phyloP scores from a whole-genome alignment of 2,113 vertebrate species.

The Diphyllodes magnificus region DNA sequence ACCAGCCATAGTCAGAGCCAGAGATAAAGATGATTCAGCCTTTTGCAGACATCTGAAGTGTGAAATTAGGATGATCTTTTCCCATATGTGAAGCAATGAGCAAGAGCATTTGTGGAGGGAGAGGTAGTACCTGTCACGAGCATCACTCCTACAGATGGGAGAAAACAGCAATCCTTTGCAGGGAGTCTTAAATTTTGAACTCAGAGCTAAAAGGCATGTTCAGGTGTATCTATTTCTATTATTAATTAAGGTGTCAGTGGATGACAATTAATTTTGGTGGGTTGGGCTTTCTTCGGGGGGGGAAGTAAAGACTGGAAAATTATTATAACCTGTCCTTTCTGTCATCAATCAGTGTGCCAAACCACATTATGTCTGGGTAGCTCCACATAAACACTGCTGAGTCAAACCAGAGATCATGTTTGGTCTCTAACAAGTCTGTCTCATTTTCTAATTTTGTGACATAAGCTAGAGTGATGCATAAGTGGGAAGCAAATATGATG shows the following conservation, averaged over 20 bases:
- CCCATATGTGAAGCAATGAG: neutral
- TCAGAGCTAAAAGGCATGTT: neutral
- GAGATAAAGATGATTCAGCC: conserved; percentile 4
- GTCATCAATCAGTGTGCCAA: neutral
- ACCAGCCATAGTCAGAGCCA: neutral
- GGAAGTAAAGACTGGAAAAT: neutral
- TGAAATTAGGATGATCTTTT: neutral
- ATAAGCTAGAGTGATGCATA: neutral
- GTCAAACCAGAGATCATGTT: conserved; percentile 30
- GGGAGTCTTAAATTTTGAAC: neutral
- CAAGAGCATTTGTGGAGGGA: neutral
- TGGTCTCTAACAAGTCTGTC: conserved; percentile 27
- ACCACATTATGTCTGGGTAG: neutral
- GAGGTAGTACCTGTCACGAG: neutral
- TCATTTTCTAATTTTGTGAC: conserved; percentile 35
- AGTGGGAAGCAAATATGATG: conserved; percentile 23
- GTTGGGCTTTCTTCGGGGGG: neutral
- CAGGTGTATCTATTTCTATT: neutral
- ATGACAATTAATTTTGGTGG: neutral
- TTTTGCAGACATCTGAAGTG: neutral
- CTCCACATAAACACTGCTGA: conserved; percentile 12
- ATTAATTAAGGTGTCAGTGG: neutral
- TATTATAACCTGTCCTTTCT: neutral
- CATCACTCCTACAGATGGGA: conserved; percentile 7
- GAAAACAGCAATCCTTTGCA: neutral